Percentiles rank a stretch among this genome's conserved stretches.
Conservation (phyloP, 2,113 vertebrate genomes). For the Passer montanus region DNA sequence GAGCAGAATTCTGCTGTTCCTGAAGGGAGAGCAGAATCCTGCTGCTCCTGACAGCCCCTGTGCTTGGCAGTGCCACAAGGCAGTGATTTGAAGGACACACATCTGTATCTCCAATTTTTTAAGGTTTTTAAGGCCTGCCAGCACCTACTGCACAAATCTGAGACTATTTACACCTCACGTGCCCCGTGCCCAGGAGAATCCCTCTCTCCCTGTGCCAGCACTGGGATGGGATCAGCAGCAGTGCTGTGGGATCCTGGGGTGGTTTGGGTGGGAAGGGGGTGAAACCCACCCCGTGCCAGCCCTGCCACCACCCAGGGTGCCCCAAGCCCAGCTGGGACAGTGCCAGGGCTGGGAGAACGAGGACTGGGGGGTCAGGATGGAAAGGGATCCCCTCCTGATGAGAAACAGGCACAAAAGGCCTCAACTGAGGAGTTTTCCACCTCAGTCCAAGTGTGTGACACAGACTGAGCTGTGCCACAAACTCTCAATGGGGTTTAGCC, state of each 20-base stretch:
- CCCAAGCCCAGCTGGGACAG: not conserved
- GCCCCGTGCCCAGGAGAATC: not conserved
- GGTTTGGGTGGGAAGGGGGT: not conserved
- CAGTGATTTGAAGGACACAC: not conserved
- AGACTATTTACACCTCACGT: not conserved
- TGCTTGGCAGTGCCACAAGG: not conserved
- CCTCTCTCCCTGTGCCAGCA: not conserved
- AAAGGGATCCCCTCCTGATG: conserved; percentile 60
- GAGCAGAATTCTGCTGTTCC: not conserved
- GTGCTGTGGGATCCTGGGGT: not conserved
- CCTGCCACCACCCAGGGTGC: not conserved
- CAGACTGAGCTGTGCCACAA: not conserved
- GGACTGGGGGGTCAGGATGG: conserved; percentile 62
- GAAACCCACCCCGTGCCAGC: not conserved
- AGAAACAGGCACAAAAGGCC: conserved; percentile 19
- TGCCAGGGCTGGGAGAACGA: not conserved
- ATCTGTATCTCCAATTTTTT: not conserved
- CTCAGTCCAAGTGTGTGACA: not conserved
- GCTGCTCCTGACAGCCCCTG: not conserved
- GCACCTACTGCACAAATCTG: not conserved
- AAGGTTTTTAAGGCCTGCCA: not conserved
- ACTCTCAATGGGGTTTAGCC: not conserved
- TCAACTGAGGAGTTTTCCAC: not conserved
- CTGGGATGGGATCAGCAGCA: not conserved
- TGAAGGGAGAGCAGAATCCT: not conserved